Evolutionary conservation across 2,888 invertebrate genomes (phyloP).

Genomic region (Troides oblongomaculatus): DNA sequence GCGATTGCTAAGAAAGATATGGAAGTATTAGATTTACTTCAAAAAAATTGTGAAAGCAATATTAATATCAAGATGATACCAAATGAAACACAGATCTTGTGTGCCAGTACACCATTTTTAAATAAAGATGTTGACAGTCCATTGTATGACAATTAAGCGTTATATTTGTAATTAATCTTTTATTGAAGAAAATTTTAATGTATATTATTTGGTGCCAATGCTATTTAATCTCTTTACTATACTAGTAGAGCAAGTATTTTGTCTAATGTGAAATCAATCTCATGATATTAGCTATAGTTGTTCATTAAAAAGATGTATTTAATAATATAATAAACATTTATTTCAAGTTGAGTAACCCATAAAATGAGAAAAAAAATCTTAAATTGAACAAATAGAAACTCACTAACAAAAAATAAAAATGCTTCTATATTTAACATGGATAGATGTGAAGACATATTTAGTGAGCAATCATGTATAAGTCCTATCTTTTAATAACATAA

Average conservation of each 20-base stretch:
- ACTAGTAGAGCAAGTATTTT: neutral
- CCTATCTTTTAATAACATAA: neutral
- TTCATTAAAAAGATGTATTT: no score
- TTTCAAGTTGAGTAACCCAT: no score
- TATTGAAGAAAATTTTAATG: neutral
- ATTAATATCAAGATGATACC: constrained; percentile 48
- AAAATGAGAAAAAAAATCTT: no score
- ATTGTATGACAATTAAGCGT: constrained; percentile 27
- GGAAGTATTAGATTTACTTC: constrained; percentile 59
- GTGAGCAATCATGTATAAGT: no score
- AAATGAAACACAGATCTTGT: constrained; percentile 55
- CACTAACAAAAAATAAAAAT: no score
- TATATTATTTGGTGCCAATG: neutral
- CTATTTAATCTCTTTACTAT: neutral
- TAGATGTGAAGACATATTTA: no score
- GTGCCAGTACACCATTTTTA: constrained; percentile 56
- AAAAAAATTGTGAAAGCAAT: constrained; percentile 48
- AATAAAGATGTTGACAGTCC: constrained; percentile 38
- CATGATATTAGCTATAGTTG: no score
- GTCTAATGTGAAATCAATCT: no score
- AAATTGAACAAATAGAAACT: no score
- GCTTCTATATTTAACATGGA: no score
- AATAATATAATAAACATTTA: no score
- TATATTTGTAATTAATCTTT: neutral
- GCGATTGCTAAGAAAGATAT: constrained; percentile 67